Evolutionary conservation across 1,140 invertebrate species (phyloP).

Genomic region (Venturia canescens): DNA sequence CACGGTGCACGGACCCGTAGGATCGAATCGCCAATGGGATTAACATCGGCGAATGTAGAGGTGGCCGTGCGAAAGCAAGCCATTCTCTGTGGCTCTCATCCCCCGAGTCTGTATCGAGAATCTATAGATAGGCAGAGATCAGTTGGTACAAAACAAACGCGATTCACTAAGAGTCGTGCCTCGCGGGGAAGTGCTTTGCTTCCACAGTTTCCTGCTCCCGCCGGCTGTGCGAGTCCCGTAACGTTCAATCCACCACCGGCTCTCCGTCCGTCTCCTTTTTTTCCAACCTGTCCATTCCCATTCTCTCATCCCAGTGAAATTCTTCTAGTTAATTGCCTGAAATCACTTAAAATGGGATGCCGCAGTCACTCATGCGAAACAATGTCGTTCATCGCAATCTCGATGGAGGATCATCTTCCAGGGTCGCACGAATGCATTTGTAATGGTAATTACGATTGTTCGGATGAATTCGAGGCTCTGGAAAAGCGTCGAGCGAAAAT

Average conservation of each 20-base stretch:
- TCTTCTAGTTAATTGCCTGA: constrained; percentile 28
- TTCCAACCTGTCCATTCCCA: constrained; percentile 38
- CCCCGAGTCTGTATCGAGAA: constrained; percentile 64
- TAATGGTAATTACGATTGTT: no score
- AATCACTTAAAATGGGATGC: neutral
- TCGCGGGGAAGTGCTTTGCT: constrained; percentile 45
- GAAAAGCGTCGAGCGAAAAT: no score
- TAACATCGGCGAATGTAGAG: constrained; percentile 66
- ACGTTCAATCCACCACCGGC: constrained; percentile 60
- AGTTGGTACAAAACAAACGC: constrained; percentile 46
- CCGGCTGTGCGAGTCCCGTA: constrained; percentile 69
- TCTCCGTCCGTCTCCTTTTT: constrained; percentile 27
- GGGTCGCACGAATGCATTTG: no score
- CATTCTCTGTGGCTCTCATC: constrained; percentile 34
- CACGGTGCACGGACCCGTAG: constrained; percentile 53
- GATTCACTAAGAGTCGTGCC: constrained; percentile 66
- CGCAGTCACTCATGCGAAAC: neutral
- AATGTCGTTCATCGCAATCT: no score
- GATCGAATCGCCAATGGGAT: constrained; percentile 74
- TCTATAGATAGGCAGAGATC: constrained; percentile 74
- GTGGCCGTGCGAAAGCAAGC: constrained; percentile 56
- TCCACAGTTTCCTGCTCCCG: constrained; percentile 64
- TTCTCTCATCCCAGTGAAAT: constrained; percentile 49
- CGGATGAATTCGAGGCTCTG: no score
- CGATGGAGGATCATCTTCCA: no score